Conservation (phyloP, 2,797 vertebrate species). For the Oceanodroma leucorhoa region DNA sequence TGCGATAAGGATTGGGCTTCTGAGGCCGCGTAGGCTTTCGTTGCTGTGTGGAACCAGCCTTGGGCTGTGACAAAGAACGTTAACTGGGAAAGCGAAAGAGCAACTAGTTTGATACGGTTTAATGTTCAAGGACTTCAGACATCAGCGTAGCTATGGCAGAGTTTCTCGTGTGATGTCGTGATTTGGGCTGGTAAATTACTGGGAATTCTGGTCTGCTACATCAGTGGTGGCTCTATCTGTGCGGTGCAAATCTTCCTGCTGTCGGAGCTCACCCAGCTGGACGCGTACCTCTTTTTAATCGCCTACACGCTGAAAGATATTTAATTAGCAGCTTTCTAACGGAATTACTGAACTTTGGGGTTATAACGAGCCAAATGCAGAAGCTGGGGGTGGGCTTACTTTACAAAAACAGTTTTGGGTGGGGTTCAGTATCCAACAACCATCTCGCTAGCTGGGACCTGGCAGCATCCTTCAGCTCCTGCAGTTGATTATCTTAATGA, state of each 20-base stretch:
- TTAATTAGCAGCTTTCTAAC: not conserved
- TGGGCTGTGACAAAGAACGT: not conserved
- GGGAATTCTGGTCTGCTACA: not conserved
- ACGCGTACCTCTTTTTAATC: not conserved
- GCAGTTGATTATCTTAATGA: not conserved
- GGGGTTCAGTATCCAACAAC: not conserved
- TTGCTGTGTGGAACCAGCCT: not conserved
- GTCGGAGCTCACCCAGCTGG: not conserved
- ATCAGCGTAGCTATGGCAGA: fast-evolving
- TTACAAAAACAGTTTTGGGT: not conserved
- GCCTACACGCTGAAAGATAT: not conserved
- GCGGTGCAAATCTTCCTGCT: not conserved
- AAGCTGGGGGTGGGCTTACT: not conserved
- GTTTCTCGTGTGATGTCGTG: fast-evolving
- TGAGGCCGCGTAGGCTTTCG: fast-evolving
- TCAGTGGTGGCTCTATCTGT: too few relatives aligned
- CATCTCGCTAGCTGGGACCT: not conserved
- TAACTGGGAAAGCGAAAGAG: not conserved
- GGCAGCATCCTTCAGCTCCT: not conserved
- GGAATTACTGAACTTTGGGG: not conserved
- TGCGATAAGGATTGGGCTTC: not conserved
- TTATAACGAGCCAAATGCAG: not conserved
- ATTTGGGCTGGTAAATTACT: not conserved
- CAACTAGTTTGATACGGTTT: not conserved
- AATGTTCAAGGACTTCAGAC: not conserved